Evolutionary conservation across 2,113 vertebrate genomes (phyloP).

Genomic region (Cottus gobio): DNA sequence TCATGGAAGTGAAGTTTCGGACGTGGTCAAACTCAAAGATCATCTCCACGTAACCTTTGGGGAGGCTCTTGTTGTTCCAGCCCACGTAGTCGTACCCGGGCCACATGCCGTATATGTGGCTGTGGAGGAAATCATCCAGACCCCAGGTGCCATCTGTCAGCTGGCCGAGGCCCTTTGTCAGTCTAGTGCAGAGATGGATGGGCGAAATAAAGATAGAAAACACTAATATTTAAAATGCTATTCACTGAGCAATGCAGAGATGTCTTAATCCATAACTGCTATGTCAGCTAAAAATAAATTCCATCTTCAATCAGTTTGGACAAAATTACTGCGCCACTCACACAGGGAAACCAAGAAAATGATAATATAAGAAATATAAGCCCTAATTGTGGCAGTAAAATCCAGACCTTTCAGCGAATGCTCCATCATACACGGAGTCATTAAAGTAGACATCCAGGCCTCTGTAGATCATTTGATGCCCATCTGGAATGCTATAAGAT

Average conservation of each 20-base stretch:
- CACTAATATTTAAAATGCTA: background rate
- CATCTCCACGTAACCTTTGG: constrained; percentile 90
- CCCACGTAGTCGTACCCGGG: constrained; percentile 97
- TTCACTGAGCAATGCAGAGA: background rate
- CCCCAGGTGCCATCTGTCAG: constrained; percentile 94
- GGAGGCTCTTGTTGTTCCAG: constrained; percentile 92
- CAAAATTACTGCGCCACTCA: background rate
- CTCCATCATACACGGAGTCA: constrained; percentile 94
- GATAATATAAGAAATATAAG: background rate
- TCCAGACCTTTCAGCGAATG: constrained; percentile 87
- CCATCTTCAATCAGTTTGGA: background rate
- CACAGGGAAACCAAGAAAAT: background rate
- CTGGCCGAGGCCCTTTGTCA: constrained; percentile 94
- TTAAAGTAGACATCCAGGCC: constrained; percentile 91
- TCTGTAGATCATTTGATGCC: constrained; percentile 90
- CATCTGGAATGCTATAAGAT: constrained; percentile 91
- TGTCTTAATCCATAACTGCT: background rate
- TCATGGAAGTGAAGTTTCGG: constrained; percentile 96
- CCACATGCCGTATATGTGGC: constrained; percentile 91
- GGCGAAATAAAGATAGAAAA: background rate
- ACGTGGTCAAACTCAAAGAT: constrained; percentile 94
- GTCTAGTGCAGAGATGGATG: constrained; percentile 72
- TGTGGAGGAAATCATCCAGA: constrained; percentile 94
- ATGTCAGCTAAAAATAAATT: background rate
- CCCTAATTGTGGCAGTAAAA: background rate